Conservation (phyloP, 2,888 invertebrate species). For the Nipponacmea schrenckii region DNA sequence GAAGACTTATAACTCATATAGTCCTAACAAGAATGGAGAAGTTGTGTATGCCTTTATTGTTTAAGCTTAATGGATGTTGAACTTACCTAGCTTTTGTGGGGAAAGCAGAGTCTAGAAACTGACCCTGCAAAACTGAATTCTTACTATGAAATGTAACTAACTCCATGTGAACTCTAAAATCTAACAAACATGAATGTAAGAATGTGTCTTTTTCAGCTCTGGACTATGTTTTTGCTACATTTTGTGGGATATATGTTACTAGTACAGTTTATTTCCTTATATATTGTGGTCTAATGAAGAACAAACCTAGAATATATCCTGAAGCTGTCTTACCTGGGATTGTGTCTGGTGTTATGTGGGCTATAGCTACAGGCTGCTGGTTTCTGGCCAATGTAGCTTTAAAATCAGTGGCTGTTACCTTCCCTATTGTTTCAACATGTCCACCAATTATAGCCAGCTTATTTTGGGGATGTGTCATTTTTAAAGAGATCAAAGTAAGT, state of each 20-base stretch:
- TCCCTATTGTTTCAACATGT: constrained; percentile 69
- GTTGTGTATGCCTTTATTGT: too few relatives aligned
- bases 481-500: constrained; percentile 68
- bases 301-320: constrained; percentile 67
- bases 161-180: too few relatives aligned
- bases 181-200: too few relatives aligned
- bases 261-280: constrained; percentile 66
- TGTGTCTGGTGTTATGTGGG: constrained; percentile 70
- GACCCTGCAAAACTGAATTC: too few relatives aligned
- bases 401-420: constrained; percentile 68
- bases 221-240: constrained; percentile 70
- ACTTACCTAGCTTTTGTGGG: too few relatives aligned
- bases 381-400: constrained; percentile 70
- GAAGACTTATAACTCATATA: too few relatives aligned
- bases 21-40: too few relatives aligned
- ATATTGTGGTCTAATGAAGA: constrained; percentile 64
- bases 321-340: constrained; percentile 67
- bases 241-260: constrained; percentile 67
- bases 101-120: too few relatives aligned
- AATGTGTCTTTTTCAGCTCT: constrained; percentile 54
- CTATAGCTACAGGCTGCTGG: constrained; percentile 68
- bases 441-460: constrained; percentile 68
- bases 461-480: constrained; percentile 69
- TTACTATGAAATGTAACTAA: too few relatives aligned
- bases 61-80: too few relatives aligned